Conservation (phyloP, 1,140 invertebrate species). For the Periplaneta americana region DNA sequence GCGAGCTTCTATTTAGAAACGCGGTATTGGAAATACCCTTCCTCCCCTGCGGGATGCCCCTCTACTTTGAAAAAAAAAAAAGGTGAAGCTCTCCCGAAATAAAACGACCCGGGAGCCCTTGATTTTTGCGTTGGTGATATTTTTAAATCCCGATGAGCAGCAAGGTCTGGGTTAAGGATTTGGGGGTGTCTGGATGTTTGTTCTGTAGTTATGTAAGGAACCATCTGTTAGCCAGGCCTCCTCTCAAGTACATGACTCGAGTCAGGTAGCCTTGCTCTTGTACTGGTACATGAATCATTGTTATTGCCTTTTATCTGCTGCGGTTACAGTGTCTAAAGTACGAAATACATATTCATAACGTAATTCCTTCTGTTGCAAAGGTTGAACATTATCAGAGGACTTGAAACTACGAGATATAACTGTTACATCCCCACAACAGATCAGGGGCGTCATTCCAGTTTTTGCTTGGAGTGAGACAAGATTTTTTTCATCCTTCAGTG, state of each 20-base stretch:
- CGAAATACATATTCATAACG: too few relatives aligned
- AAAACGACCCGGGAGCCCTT: neutral
- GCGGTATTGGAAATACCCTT: neutral
- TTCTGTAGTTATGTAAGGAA: neutral
- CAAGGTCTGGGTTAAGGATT: neutral
- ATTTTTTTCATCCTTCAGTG: too few relatives aligned
- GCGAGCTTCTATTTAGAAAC: neutral
- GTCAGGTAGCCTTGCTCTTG: neutral
- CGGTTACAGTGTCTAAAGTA: too few relatives aligned
- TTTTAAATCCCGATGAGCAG: neutral
- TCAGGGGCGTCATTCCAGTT: too few relatives aligned
- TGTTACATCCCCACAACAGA: too few relatives aligned
- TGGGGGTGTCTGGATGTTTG: neutral
- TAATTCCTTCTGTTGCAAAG: too few relatives aligned
- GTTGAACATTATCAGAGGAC: too few relatives aligned
- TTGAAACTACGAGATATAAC: too few relatives aligned
- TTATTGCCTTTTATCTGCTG: neutral
- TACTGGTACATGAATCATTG: neutral
- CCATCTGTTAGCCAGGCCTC: neutral
- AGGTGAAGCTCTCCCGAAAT: neutral
- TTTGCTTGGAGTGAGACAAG: too few relatives aligned
- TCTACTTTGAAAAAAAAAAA: neutral
- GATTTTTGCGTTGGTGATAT: neutral
- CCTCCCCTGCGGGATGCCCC: neutral
- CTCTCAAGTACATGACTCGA: neutral